Percentiles rank a stretch among this genome's conserved stretches.
These are phyloP conservation scores for Cryptops parisi DNA, from an alignment of 2,888 invertebrate genomes.

Conservation along the genomic window DNA sequence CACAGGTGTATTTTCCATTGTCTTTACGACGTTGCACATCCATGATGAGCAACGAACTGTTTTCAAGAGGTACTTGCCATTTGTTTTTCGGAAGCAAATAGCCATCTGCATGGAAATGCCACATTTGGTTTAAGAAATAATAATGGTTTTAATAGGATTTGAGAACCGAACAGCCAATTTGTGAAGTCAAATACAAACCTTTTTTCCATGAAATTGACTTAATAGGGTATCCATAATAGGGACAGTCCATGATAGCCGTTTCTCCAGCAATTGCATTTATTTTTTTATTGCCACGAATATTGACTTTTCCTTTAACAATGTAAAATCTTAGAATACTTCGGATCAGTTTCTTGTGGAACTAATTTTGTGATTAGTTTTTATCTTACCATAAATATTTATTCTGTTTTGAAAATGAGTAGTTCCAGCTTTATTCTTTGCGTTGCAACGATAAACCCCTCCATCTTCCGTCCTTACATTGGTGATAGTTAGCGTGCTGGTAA, in stretches of 20 bases:
- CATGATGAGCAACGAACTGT: not conserved
- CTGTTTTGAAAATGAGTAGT: not conserved
- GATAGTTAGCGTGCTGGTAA: not conserved
- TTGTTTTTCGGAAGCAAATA: not conserved
- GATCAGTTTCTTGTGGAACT: not conserved
- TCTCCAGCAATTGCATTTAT: not conserved
- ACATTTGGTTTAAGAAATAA: too few species aligned
- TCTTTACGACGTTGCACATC: not conserved
- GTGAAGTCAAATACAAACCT: too few species aligned
- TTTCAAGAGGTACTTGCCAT: not conserved
- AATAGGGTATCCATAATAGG: not conserved
- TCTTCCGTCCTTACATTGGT: not conserved
- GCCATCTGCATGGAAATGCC: too few species aligned
- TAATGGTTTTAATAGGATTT: too few species aligned
- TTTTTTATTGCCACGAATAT: not conserved
- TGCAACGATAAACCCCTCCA: not conserved
- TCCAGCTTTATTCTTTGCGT: not conserved
- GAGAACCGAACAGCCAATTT: too few species aligned
- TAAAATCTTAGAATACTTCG: too few species aligned
- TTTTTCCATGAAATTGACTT: constrained; percentile 1
- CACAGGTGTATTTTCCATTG: constrained; percentile 4
- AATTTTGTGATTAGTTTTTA: not conserved
- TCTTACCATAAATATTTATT: not conserved
- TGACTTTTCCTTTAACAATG: not conserved
- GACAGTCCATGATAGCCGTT: not conserved